phyloP scores from a whole-genome alignment of 2,888 invertebrate genomes.

The Phasia obesa region DNA sequence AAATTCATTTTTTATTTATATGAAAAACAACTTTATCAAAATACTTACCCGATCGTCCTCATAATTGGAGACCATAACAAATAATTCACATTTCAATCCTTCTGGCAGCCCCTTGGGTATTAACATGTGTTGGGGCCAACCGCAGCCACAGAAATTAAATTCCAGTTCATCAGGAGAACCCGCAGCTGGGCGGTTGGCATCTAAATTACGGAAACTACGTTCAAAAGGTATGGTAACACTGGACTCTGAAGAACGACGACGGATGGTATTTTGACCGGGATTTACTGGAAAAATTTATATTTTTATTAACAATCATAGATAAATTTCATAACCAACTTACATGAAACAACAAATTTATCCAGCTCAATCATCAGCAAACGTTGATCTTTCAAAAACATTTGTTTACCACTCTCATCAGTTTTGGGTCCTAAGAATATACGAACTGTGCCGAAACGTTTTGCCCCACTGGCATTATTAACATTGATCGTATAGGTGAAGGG shows the following conservation, averaged over 20 bases:
- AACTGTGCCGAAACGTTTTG: constrained; percentile 84
- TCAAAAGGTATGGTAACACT: constrained; percentile 93
- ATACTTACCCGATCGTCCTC: constrained; percentile 84
- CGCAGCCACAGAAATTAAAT: constrained; percentile 94
- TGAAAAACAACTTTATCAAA: no score
- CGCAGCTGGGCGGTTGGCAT: constrained; percentile 85
- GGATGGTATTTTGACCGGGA: constrained; percentile 87
- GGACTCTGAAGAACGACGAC: constrained; percentile 87
- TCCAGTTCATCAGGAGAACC: constrained; percentile 83
- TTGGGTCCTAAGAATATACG: constrained; percentile 87
- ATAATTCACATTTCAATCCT: constrained; percentile 88
- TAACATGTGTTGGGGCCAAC: constrained; percentile 93
- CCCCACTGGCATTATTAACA: constrained; percentile 84
- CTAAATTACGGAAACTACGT: constrained; percentile 89
- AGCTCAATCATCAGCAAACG: constrained; percentile 86
- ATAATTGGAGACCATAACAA: constrained; percentile 90
- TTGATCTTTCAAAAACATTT: constrained; percentile 85
- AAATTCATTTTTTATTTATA: neutral
- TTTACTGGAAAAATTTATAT: constrained; percentile 83
- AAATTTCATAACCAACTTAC: constrained; percentile 82
- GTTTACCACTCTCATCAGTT: constrained; percentile 86
- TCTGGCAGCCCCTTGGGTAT: constrained; percentile 87
- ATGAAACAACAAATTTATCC: constrained; percentile 85
- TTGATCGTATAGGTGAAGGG: constrained; percentile 87
- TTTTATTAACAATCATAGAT: neutral